These are phyloP conservation scores for Salticus scenicus DNA, from an alignment of 2,888 invertebrate species.

Conservation along the genomic window DNA sequence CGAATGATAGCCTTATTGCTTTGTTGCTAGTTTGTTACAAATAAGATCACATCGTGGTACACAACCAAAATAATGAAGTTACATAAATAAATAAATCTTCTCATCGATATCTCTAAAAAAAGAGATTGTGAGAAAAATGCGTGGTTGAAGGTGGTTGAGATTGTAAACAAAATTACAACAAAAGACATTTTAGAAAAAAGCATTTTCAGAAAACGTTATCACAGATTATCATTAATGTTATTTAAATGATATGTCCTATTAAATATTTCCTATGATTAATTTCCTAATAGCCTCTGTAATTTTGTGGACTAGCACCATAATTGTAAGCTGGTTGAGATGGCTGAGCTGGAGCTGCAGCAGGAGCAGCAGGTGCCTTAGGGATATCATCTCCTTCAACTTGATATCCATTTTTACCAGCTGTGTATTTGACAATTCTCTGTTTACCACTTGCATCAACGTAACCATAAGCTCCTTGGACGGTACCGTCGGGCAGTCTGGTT, in stretches of 20 bases:
- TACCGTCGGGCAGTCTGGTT: slow-evolving; percentile 70
- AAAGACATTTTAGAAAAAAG: too few species aligned
- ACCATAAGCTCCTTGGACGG: slow-evolving; percentile 70
- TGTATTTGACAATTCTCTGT: slow-evolving; percentile 71
- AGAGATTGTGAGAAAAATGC: too few species aligned
- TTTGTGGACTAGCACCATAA: slow-evolving; percentile 28
- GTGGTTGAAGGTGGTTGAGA: too few species aligned
- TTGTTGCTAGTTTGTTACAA: neutral
- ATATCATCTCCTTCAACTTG: slow-evolving; percentile 65
- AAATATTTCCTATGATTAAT: neutral
- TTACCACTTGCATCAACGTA: slow-evolving; percentile 69
- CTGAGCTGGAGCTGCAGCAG: slow-evolving; percentile 25
- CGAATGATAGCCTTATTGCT: slow-evolving; percentile 1
- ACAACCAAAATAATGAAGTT: too few species aligned
- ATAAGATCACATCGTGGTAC: too few species aligned
- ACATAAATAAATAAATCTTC: too few species aligned
- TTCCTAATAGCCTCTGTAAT: neutral
- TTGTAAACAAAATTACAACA: too few species aligned
- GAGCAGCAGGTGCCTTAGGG: slow-evolving; percentile 48
- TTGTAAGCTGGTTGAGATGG: slow-evolving; percentile 15
- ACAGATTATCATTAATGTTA: neutral
- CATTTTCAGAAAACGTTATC: neutral
- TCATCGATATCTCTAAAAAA: too few species aligned
- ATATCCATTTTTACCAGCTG: slow-evolving; percentile 72
- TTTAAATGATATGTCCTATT: neutral